Evolutionary conservation across 1,140 invertebrate genomes (phyloP).

Genomic region (Schlechtendalia chinensis): DNA sequence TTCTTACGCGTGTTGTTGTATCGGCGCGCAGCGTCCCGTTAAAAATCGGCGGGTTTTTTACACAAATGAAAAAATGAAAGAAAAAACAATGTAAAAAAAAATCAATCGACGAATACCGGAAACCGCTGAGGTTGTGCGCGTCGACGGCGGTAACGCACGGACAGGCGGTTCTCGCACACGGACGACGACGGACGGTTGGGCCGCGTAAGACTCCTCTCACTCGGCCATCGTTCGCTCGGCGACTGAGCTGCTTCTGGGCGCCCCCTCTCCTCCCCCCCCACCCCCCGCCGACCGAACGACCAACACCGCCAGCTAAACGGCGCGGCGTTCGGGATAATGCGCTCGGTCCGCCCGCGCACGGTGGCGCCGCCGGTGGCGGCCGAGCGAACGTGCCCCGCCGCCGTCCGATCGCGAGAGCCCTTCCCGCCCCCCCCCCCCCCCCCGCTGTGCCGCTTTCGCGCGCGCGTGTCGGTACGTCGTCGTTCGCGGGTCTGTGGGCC

Average conservation of each 20-base stretch:
- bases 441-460: too few relatives aligned
- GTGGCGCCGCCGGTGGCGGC: constrained; percentile 28
- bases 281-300: too few relatives aligned
- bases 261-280: too few relatives aligned
- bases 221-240: constrained; percentile 38
- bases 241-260: constrained; percentile 48
- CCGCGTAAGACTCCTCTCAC: constrained; percentile 19
- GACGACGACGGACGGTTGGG: neutral
- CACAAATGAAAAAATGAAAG: too few relatives aligned
- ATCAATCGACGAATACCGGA: constrained; percentile 3
- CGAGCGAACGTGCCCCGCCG: constrained; percentile 20
- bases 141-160: neutral
- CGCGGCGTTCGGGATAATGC: constrained; percentile 46
- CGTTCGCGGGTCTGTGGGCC: too few relatives aligned
- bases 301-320: too few relatives aligned
- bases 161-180: too few relatives aligned
- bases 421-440: neutral
- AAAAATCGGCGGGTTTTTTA: neutral
- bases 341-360: neutral
- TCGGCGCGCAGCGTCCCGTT: too few relatives aligned
- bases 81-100: neutral
- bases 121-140: constrained; percentile 1
- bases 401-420: neutral
- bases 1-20: too few relatives aligned
- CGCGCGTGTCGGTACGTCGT: too few relatives aligned